Evolutionary conservation across 2,888 invertebrate genomes (phyloP), one percentile per base, ranked within the genome.

Genomic region (Cynaeus angustus): DNA sequence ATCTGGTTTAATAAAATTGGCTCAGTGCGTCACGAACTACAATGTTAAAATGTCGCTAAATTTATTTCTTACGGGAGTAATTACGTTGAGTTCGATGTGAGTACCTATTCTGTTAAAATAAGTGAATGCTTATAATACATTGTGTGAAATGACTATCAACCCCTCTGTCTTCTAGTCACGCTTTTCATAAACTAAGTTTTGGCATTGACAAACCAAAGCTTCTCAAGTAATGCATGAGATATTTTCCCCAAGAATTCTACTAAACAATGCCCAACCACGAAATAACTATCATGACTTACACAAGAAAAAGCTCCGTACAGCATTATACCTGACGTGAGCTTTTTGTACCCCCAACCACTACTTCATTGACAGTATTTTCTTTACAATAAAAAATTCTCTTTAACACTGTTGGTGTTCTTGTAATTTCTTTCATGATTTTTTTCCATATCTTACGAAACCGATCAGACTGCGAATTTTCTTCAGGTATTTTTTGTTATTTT

Each of bases 1-100:
- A 66, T 66, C 48, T 56, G 56, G 43, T 56, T 66, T 58, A 48
- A 33, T 58, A 66, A 66, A 66, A 66, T 66, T 56, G 66, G 56
- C 56, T 66, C 66, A 66, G 66, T 66, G 48, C 58, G 56, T 48
- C 56, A 66, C 28, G 26, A 37, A 33, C 53, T 37, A 56, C 56
- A 66, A 56, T 66, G 43, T 66, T 56, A 66, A 56, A 56, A 56
- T 56, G 66, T 16, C 48, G 43, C 56, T n/a, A 52, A 56, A 45
- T 30, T 38, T 66, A 46, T 28, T 59, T 10, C 26, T 59, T 30
- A 13, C 16, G 6, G 8, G 45, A 14, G n/a, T 59, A 58, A 12
- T 41, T 46, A 16, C 26, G 16, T 8, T 28, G 13, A 46, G 43
- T 59, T 30, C 33, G 14, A 59, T 59, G 59, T 59, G 30, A 59